Evolutionary conservation across 2,888 invertebrate genomes (phyloP).

Genomic region (Melangyna quadrimaculata): DNA sequence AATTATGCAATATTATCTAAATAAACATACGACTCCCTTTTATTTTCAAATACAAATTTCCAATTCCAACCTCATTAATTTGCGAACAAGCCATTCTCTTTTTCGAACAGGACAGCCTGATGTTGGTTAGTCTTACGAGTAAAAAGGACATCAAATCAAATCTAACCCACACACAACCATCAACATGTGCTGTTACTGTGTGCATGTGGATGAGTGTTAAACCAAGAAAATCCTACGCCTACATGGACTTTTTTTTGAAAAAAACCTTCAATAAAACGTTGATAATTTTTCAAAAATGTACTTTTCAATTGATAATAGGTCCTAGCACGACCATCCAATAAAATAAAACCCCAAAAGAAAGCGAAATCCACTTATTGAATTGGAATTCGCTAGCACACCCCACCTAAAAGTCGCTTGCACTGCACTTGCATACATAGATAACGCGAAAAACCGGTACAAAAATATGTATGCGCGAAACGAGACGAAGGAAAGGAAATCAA

Average conservation of each 20-base stretch:
- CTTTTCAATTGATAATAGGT: not conserved
- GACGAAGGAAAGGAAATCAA: not conserved
- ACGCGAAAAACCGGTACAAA: constrained; percentile 62
- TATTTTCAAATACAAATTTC: not conserved
- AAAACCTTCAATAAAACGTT: not conserved
- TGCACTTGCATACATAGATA: constrained; percentile 9
- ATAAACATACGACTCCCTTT: not conserved
- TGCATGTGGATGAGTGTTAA: not conserved
- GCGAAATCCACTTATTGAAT: not conserved
- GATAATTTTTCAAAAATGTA: not conserved
- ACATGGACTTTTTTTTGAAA: not conserved
- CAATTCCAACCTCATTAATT: not conserved
- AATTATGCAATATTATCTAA: not conserved
- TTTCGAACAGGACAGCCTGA: constrained; percentile 41
- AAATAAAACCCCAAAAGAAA: not conserved
- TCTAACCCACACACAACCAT: constrained; percentile 19
- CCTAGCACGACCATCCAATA: not conserved
- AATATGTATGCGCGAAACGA: constrained; percentile 16
- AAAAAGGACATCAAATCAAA: constrained; percentile 56
- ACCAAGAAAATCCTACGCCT: constrained; percentile 50
- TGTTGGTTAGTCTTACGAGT: constrained; percentile 22
- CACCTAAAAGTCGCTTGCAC: constrained; percentile 35
- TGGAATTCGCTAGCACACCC: constrained; percentile 25
- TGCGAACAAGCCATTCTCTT: constrained; percentile 63
- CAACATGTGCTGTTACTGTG: not conserved